Conservation (phyloP, 2,888 invertebrate genomes). For the Drosophila neonasuta region DNA sequence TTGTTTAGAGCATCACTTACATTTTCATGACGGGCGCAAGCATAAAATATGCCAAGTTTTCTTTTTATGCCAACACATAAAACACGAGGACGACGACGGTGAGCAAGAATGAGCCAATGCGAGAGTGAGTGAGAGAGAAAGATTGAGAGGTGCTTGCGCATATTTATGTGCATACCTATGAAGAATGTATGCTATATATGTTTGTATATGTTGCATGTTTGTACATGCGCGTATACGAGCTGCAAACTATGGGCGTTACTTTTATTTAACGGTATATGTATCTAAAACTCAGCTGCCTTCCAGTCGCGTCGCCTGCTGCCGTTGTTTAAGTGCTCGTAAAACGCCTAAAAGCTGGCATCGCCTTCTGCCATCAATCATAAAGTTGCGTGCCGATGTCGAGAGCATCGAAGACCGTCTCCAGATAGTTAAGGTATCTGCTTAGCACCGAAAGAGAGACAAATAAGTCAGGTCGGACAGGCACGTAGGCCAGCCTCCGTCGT, state of each 20-base stretch:
- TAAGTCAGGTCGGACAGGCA: conserved; percentile 32
- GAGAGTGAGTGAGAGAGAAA: conserved; percentile 11
- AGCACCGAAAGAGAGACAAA: conserved; percentile 59
- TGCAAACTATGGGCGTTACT: conserved; percentile 61
- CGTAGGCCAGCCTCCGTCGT: background rate
- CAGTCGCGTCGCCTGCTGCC: conserved; percentile 7
- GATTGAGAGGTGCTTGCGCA: conserved; percentile 25
- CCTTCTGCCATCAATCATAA: conserved; percentile 65
- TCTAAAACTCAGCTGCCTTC: conserved; percentile 49
- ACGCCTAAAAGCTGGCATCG: conserved; percentile 61
- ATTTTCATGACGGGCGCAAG: conserved; percentile 65
- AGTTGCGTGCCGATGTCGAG: conserved; percentile 3
- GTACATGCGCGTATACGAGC: conserved; percentile 32
- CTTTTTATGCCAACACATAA: conserved; percentile 62
- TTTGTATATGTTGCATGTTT: background rate
- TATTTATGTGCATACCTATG: conserved; percentile 25
- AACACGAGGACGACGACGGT: conserved; percentile 28
- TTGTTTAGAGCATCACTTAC: conserved; percentile 73
- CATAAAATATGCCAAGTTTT: conserved; percentile 69
- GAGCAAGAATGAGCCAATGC: background rate
- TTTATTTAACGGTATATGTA: conserved; percentile 64
- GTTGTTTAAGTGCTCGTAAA: conserved; percentile 62
- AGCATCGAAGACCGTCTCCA: conserved; percentile 2
- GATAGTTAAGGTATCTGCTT: conserved; percentile 37
- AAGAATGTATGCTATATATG: background rate